Evolutionary conservation across 2,113 vertebrate species (phyloP), one percentile per base, ranked within the genome.

Genomic region (Rafetus swinhoei): DNA sequence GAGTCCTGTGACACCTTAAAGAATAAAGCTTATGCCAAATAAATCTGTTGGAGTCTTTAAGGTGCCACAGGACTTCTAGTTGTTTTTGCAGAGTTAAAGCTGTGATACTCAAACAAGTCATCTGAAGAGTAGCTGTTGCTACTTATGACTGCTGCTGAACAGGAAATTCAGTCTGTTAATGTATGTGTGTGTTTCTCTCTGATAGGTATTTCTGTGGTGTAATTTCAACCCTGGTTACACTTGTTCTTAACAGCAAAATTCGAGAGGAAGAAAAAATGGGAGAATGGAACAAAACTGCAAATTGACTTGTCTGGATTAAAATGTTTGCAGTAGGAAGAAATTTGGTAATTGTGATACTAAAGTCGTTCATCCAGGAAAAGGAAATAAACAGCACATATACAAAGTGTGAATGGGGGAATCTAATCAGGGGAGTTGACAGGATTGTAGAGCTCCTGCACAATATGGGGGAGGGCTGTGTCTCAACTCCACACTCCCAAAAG

Each of bases 271-370:
- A 3, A 82, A 89, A 79, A 87, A 79, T 2, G 60, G 54, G 92
- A 87, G 59, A 93, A 89, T 52, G 22, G 39, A 95, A 88, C 45
- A 87, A 83, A 91, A 90, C 39, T 50, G 45, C 45, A 90, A 52
- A 52, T 32, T 94, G 92, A 85, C 80, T 81, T 79, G 77, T 35
- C 0, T 88, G 87, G 84, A 82, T 94, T 84, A 86, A 92, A 54
- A 54, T 90, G n/a, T 79, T 86, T 95, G 87, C 89, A 89, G 85
- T 86, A 18, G 55, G n/a, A 95, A 85, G 96, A 96, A 96, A 94
- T 88, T n/a, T 18, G 55, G 8, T 55, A 29, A 95, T 95, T 93
- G 39, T 88, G 83, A 84, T 93, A 88, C 81, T 93, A 94, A 95
- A 95, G 94, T 87, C n/a, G 69, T 54, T 27, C 82, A 60, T 76